Evolutionary conservation across 37 sponge, comb jelly and placozoan species (phyloP), one percentile per base, ranked within the genome.

Genomic region (Oopsacas minuta): DNA sequence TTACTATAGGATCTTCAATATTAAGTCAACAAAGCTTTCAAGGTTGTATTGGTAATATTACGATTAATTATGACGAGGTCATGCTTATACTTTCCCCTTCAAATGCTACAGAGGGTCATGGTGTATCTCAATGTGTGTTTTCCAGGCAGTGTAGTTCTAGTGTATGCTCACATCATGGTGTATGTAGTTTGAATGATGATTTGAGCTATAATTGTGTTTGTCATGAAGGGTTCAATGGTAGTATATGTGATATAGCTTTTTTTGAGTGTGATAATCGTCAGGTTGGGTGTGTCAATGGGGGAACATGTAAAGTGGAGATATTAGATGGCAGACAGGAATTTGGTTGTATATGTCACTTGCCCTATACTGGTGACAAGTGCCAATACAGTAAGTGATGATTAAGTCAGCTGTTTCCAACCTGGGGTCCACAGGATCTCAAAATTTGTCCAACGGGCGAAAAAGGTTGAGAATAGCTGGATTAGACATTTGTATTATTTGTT

Each of bases 281-380:
- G 0, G 53, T 39, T 35, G 36, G 84, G 28, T 90, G 90, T 75
- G n/a, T 46, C 0, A 87, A 90, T 85, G 88, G 84, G 28, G 90
- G 87, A 28, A 83, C 83, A 35, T 90, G 90, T 37, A 69, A 39
- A 36, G 30, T 36, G 28, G 17, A 51, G 34, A n/a, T 37, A 37
- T 7, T 83, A 85, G 83, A 35, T 88, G 37, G 39, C 28, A 25
- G 81, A 82, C 83, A 34, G 0, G 23, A 32, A 36, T 23, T 8
- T 88, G 88, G 82, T 36, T 61, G 75, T 61, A 61, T 10, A 61
- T 61, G 75, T n/a, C 75, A 61, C 3, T 3, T 61, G 30, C 75
- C 75, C 28, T 61, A 25, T 34, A 25, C 75, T 3, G 75, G 75
- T 3, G 75, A 61, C 1, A 61, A 61, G 28, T 61, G 75, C 22